A percentile compares a stretch with the other conserved stretches of the same genome.
Conservation (phyloP, 1,140 invertebrate species). For the Drosophila virilis region DNA sequence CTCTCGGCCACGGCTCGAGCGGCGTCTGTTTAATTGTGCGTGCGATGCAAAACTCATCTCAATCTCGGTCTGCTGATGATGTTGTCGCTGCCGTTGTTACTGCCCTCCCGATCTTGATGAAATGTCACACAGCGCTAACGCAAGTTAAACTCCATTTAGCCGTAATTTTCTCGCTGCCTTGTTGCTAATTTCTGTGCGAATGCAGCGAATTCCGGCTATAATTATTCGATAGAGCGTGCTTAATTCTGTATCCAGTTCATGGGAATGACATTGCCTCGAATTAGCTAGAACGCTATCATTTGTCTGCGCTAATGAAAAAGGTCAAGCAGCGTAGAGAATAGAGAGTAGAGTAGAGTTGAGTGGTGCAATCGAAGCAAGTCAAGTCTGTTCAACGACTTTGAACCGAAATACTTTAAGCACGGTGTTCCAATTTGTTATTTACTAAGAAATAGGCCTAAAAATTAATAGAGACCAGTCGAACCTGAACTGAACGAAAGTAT, state of each 20-base stretch:
- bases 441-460: no score
- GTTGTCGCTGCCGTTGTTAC: slow-evolving; percentile 24
- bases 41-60: slow-evolving; percentile 48
- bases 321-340: slow-evolving; percentile 53
- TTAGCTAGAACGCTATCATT: slow-evolving; percentile 6
- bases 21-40: slow-evolving; percentile 72
- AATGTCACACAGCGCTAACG: slow-evolving; percentile 76
- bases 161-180: slow-evolving; percentile 31
- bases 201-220: slow-evolving; percentile 33
- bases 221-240: slow-evolving; percentile 45
- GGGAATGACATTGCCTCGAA: slow-evolving; percentile 50
- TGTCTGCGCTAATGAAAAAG: slow-evolving; percentile 27
- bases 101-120: slow-evolving; percentile 68
- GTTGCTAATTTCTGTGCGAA: slow-evolving; percentile 74
- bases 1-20: slow-evolving; percentile 15
- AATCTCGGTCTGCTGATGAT: slow-evolving; percentile 50
- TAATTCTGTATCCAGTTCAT: slow-evolving; percentile 55
- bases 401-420: no score
- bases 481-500: no score
- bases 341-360: no score
- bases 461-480: no score
- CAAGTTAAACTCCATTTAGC: slow-evolving; percentile 76
- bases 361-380: neutral
- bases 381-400: neutral
- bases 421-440: no score